Evolutionary conservation across 2,113 vertebrate species (phyloP), one percentile per base, ranked within the genome.

Genomic region (Empidonax traillii): DNA sequence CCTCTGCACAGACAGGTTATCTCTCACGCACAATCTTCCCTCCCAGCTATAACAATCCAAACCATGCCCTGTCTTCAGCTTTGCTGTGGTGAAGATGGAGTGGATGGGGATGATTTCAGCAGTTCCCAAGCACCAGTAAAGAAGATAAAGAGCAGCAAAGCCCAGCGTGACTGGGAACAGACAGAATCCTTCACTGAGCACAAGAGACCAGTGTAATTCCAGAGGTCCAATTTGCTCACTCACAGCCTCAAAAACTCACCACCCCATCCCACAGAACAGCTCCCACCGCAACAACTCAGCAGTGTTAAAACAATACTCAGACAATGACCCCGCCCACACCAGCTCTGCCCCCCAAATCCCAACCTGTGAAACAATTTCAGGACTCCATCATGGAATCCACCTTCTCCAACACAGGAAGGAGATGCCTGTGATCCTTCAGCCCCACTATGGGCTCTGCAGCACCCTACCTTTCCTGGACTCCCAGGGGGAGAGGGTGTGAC

Each of bases 381-480:
- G 25, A 17, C 22, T 19, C 12, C 9, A 3, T 5, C 56, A 37
- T 47, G 59, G 75, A 39, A 63, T 15, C 8, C 47, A 28, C 14
- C 8, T 55, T 31, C n/a, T 46, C 33, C 3, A 0, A 7, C 4
- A 4, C 35, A 0, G 47, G 37, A 71, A 43, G 10, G 22, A 35
- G 22, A 63, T 6, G 0, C 28, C 47, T 1, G 0, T 11, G 47
- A 51, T 66, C 1, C 0, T 11, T 31, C 66, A 23, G n/a, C 77
- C 28, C 61, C 13, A 4, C 1, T 24, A 19, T 3, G 1, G 39
- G 39, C 53, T 58, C 62, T 41, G n/a, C 43, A 79, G n/a, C 65
- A 39, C 25, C 39, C 3, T 22, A 39, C 25, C 39, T 4, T 20
- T 33, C 19, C 37, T 47, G 61, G 59, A 16, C 35, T 43, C 31